These are phyloP conservation scores for Apotomis capreana DNA, from an alignment of 2,888 invertebrate species.

Conservation along the genomic window DNA sequence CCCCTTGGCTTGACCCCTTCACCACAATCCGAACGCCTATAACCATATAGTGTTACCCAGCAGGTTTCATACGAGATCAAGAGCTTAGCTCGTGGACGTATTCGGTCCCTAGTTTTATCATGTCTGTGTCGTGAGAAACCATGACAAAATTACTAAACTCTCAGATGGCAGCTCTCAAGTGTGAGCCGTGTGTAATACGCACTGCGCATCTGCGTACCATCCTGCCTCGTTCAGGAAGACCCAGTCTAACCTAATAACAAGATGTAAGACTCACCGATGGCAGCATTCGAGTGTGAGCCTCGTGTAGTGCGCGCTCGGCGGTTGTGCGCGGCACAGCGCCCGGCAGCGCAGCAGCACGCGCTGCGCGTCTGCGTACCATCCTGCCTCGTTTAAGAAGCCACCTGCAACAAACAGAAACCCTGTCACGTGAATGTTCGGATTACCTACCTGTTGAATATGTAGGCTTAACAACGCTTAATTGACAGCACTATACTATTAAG, in stretches of 20 bases:
- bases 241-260: not conserved
- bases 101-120: too few species aligned
- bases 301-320: conserved; percentile 82
- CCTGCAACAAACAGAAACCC: conserved; percentile 69
- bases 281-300: conserved; percentile 91
- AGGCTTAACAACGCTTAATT: too few species aligned
- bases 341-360: conserved; percentile 87
- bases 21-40: too few species aligned
- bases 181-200: conserved; percentile 87
- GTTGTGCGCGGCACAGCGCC: conserved; percentile 83
- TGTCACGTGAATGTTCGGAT: too few species aligned
- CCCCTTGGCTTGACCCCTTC: too few species aligned
- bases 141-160: conserved; percentile 46
- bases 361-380: conserved; percentile 92
- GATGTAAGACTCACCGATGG: conserved; percentile 85
- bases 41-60: too few species aligned
- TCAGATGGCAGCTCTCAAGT: conserved; percentile 94
- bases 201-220: conserved; percentile 63
- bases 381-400: conserved; percentile 93
- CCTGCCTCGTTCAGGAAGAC: not conserved
- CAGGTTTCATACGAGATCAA: too few species aligned
- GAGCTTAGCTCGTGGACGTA: too few species aligned
- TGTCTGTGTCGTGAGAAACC: too few species aligned
- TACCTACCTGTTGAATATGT: too few species aligned
- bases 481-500: too few species aligned